Percentiles rank a stretch among this genome's conserved stretches.
Conservation (phyloP, 2,888 invertebrate genomes). For the Chrysotoxum bicinctum region DNA sequence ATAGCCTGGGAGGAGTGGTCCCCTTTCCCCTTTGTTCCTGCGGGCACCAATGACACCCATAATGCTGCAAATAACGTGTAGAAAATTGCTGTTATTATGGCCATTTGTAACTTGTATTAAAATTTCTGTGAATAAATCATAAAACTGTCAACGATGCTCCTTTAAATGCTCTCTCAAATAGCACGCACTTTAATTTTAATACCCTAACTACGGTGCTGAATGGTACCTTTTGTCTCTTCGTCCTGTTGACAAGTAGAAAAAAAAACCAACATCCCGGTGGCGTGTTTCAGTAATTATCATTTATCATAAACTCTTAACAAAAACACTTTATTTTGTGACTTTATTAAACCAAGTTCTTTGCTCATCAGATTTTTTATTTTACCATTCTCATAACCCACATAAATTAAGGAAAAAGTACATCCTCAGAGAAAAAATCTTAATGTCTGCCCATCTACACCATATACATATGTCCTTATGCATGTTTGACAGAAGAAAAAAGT, state of each 20-base stretch:
- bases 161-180: too few species aligned
- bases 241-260: neutral
- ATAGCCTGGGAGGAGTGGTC: too few species aligned
- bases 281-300: neutral
- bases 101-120: too few species aligned
- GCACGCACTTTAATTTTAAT: too few species aligned
- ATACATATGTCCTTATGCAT: neutral
- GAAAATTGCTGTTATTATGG: too few species aligned
- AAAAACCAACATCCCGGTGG: neutral
- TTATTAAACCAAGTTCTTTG: neutral
- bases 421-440: neutral
- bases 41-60: too few species aligned
- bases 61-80: too few species aligned
- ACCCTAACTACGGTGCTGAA: too few species aligned
- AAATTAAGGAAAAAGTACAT: neutral
- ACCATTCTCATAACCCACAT: neutral
- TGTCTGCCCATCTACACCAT: neutral
- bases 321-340: conserved; percentile 1
- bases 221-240: too few species aligned
- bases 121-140: too few species aligned
- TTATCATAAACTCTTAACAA: conserved; percentile 1
- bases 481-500: neutral
- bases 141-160: too few species aligned
- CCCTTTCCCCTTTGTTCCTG: too few species aligned
- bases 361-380: neutral